Percentiles rank a stretch among this genome's conserved stretches.
phyloP scores from a whole-genome alignment of 2,113 vertebrate species.

The Gymnarchus niloticus region DNA sequence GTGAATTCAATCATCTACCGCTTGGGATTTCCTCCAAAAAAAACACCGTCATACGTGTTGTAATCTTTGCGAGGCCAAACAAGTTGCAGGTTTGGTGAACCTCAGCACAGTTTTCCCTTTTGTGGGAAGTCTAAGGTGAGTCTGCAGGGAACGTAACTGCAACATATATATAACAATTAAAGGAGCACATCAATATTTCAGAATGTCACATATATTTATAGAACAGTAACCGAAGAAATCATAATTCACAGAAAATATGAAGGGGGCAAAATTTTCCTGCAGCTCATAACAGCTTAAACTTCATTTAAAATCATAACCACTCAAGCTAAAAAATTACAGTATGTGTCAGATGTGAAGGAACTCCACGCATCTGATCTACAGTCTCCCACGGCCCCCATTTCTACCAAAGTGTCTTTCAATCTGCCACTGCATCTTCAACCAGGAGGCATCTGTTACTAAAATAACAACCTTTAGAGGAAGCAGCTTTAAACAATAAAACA shows the following conservation, averaged over 20 bases:
- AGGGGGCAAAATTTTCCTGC: background rate
- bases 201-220: background rate
- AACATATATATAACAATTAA: background rate
- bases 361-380: background rate
- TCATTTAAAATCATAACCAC: background rate
- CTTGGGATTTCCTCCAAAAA: background rate
- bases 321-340: background rate
- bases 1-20: background rate
- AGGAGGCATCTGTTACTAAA: background rate
- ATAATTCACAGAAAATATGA: background rate
- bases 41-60: background rate
- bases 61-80: background rate
- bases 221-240: constrained; percentile 2
- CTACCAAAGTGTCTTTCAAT: background rate
- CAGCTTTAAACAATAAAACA: background rate
- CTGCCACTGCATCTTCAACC: background rate
- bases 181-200: background rate
- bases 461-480: background rate
- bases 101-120: background rate
- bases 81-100: too few relatives aligned
- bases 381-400: background rate
- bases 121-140: background rate
- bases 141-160: background rate
- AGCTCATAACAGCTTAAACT: background rate
- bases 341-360: background rate